These are phyloP conservation scores for Drosophila tripunctata DNA, from an alignment of 2,888 invertebrate species.

Conservation along the genomic window DNA sequence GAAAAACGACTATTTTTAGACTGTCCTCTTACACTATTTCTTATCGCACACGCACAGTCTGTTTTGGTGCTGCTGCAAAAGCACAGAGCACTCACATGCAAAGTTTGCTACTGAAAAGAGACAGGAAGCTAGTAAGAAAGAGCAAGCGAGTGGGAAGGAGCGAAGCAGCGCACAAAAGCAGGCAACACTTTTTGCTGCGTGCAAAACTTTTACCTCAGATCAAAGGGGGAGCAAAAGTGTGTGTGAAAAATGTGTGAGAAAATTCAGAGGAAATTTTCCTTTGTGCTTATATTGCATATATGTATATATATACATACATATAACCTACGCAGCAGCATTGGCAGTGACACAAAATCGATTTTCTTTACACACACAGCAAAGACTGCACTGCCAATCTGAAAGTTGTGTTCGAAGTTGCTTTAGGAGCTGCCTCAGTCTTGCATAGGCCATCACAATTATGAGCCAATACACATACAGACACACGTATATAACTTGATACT, in stretches of 20 bases:
- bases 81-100: slow-evolving; percentile 59
- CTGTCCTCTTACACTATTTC: slow-evolving; percentile 42
- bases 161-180: slow-evolving; percentile 22
- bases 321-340: slow-evolving; percentile 48
- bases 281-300: slow-evolving; percentile 59
- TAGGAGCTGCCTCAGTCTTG: slow-evolving; percentile 18
- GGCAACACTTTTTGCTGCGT: slow-evolving; percentile 48
- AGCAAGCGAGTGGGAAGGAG: not conserved
- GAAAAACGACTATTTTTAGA: not conserved
- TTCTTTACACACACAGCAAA: slow-evolving; percentile 43
- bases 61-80: slow-evolving; percentile 22
- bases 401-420: not conserved
- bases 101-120: slow-evolving; percentile 52
- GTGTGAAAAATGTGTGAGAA: not conserved
- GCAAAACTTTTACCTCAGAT: slow-evolving; percentile 68
- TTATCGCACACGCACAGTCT: slow-evolving; percentile 71
- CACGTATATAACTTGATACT: not conserved
- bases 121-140: not conserved
- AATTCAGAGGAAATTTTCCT: slow-evolving; percentile 18
- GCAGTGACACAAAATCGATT: slow-evolving; percentile 79
- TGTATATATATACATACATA: slow-evolving; percentile 34
- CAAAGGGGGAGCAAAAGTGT: slow-evolving; percentile 6
- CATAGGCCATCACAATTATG: slow-evolving; percentile 58
- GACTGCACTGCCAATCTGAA: slow-evolving; percentile 16
- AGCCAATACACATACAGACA: slow-evolving; percentile 16